Percentiles rank a stretch among this genome's conserved stretches.
phyloP scores from a whole-genome alignment of 2,797 vertebrate species.

The Phoxinus dragarum region DNA sequence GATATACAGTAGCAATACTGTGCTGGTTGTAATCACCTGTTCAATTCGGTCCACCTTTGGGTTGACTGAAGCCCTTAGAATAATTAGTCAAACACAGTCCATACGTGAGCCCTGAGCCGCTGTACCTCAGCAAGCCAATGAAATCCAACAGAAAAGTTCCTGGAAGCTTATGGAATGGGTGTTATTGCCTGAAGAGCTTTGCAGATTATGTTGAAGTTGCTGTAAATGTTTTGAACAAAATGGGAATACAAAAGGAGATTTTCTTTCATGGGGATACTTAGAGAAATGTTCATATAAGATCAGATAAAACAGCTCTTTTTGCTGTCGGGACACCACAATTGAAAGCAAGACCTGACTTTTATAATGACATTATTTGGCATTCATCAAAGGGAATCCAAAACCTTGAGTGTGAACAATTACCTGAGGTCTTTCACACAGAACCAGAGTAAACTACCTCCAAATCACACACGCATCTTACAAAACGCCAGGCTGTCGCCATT shows the following conservation, averaged over 20 bases:
- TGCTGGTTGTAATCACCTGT: slow-evolving; percentile 2
- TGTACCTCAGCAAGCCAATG: slow-evolving; percentile 16
- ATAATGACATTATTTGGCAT: slow-evolving; percentile 53
- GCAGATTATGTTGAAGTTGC: slow-evolving; percentile 1
- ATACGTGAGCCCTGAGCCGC: slow-evolving; percentile 56
- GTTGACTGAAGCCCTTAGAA: slow-evolving; percentile 28
- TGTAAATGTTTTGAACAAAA: slow-evolving; percentile 9
- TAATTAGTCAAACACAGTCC: slow-evolving; percentile 27
- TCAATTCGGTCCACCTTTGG: slow-evolving; percentile 3
- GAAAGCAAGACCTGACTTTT: slow-evolving; percentile 32
- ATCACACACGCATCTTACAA: slow-evolving; percentile 44
- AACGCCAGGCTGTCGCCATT: neutral
- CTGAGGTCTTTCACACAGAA: slow-evolving; percentile 55
- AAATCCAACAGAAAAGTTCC: neutral
- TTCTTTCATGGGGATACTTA: neutral
- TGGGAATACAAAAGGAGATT: neutral
- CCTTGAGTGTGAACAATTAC: slow-evolving; percentile 46
- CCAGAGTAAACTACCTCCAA: slow-evolving; percentile 38
- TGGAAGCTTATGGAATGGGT: slow-evolving; percentile 43
- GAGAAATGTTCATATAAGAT: neutral
- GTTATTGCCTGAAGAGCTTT: slow-evolving; percentile 51
- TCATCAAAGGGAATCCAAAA: slow-evolving; percentile 47
- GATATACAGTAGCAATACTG: slow-evolving; percentile 6
- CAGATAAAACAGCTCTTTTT: neutral
- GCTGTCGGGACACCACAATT: neutral